These are phyloP conservation scores for Drosophila murphyi DNA, from an alignment of 1,140 invertebrate species.

Conservation along the genomic window DNA sequence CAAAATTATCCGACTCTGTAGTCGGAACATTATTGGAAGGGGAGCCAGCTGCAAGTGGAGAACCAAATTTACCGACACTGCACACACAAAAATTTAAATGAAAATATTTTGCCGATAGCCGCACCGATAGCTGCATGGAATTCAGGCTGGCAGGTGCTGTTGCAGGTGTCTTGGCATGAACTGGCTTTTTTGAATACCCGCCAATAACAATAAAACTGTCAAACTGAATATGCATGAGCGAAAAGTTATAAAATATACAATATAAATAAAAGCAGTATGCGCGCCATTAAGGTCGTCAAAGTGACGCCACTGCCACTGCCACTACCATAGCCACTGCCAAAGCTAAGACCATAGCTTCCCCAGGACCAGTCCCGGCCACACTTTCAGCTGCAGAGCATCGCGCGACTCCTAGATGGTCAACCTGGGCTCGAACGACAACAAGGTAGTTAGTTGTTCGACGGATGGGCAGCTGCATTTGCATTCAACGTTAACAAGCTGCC, in stretches of 20 bases:
- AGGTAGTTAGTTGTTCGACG: conserved; percentile 5
- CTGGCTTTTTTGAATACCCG: conserved; percentile 61
- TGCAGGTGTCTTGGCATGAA: conserved; percentile 51
- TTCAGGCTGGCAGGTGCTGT: conserved; percentile 10
- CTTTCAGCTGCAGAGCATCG: neutral
- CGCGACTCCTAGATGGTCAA: conserved; percentile 5
- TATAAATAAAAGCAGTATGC: conserved; percentile 78
- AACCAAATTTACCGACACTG: conserved; percentile 61
- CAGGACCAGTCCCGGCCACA: neutral
- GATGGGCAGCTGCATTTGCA: conserved; percentile 38
- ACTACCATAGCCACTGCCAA: neutral
- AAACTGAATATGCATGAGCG: conserved; percentile 76
- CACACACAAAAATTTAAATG: conserved; percentile 70
- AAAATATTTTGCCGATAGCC: conserved; percentile 67
- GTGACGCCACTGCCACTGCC: conserved; percentile 21
- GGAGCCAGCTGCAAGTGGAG: conserved; percentile 44
- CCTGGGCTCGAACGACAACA: neutral
- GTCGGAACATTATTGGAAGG: conserved; percentile 19
- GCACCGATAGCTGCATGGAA: conserved; percentile 52
- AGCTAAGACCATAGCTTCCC: conserved; percentile 42
- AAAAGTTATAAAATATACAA: conserved; percentile 77
- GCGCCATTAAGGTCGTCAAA: conserved; percentile 74
- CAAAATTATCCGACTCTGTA: conserved; percentile 55
- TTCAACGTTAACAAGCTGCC: conserved; percentile 33
- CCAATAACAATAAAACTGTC: conserved; percentile 80